Base-by-base conservation (phyloP, 2,797 vertebrate genomes). In the Chaetophractus vellerosus region DNA sequence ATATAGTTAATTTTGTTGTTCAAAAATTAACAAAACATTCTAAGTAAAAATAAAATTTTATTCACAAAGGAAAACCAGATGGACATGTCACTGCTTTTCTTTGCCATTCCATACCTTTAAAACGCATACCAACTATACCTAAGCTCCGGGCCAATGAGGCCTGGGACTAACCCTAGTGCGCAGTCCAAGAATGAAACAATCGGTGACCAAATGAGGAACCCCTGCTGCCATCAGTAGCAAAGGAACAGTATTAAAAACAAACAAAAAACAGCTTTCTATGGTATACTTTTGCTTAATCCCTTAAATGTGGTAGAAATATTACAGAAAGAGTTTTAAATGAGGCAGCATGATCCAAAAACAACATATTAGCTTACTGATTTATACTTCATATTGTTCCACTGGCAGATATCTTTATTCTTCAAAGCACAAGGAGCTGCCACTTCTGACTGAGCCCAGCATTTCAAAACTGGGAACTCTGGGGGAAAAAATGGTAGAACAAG, bases 391-490 rank as follows among this genome's bases (percentile, higher is more conserved):
- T 87, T 97, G 87, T 97, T 96, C 98, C 98, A 99, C 8, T 93
- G 97, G 84, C 98, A 99, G 75, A 89, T 59, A 12, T 66, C 0
- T 0, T 33, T 6, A 61, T 0, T 86, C 64, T 87, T 91, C 16
- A 96, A 78, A 24, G 92, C 93, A 96, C 98, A 98, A 68, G 98
- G 97, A 96, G 96, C 93, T 93, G 96, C 96, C 72, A 97, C 96
- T 85, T 97, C 76, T 87, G 97, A 97, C 89, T 97, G 96, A 57
- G 96, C 87, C 98, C 98, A 98, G 69, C 98, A 98, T 45, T 97
- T 97, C 55, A 95, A 63, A 31, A 96, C 16, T 36, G 68, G 95
- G 14, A 4, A 88, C 88, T 84, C 98, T 98, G 72, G 9, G 0
- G 41, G 78, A 48, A 94, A 71, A 95, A 86, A 31, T 6, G 31